Evolutionary conservation across 2,888 invertebrate genomes (phyloP).

Genomic region (Ceramica pisi): DNA sequence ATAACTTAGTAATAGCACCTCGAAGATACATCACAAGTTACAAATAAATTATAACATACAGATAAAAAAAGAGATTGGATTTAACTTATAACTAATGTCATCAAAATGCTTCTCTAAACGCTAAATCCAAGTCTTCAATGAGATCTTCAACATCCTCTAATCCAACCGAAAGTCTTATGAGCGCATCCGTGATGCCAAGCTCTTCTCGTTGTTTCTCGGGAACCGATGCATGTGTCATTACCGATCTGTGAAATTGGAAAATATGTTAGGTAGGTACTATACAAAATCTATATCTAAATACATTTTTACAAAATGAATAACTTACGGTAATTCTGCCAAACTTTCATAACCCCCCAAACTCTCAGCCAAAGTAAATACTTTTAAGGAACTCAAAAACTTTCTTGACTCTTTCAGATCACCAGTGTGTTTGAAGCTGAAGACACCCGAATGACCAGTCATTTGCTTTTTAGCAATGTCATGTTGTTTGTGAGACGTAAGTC

Average conservation of each 20-base stretch:
- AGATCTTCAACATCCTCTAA: conserved; percentile 97
- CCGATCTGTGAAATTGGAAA: conserved; percentile 87
- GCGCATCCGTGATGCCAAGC: conserved; percentile 95
- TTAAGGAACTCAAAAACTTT: conserved; percentile 94
- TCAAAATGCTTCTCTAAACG: conserved; percentile 91
- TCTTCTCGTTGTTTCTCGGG: conserved; percentile 93
- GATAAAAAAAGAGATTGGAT: conserved; percentile 35
- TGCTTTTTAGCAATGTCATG: conserved; percentile 95
- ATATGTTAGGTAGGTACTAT: too few relatives aligned
- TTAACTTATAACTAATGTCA: conserved; percentile 28
- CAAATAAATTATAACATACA: conserved; percentile 5
- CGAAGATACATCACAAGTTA: conserved; percentile 14
- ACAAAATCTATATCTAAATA: neutral
- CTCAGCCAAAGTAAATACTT: conserved; percentile 97
- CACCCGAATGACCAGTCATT: conserved; percentile 97
- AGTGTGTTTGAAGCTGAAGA: conserved; percentile 96
- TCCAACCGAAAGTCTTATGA: conserved; percentile 97
- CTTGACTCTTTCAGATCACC: conserved; percentile 94
- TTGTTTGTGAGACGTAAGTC: conserved; percentile 96
- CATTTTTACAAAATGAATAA: conserved; percentile 60
- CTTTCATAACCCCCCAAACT: conserved; percentile 99
- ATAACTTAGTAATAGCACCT: conserved; percentile 4
- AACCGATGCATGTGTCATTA: conserved; percentile 99
- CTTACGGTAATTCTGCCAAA: conserved; percentile 98
- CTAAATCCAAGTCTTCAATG: conserved; percentile 95